These are phyloP conservation scores for Ibidorhyncha struthersii DNA, from an alignment of 2,113 vertebrate species.

Conservation along the genomic window DNA sequence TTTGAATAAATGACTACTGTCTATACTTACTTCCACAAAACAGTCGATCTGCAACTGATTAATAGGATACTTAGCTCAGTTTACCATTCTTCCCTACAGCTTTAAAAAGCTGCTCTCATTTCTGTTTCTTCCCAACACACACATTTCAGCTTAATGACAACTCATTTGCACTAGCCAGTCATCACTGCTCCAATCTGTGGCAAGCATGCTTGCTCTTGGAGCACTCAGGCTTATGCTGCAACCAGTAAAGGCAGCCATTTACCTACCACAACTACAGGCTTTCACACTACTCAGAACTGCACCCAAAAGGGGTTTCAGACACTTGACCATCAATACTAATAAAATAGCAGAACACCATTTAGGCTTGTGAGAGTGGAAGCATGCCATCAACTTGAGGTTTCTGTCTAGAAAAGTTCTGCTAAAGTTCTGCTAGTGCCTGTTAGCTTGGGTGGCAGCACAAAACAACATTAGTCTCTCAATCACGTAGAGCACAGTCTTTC, in stretches of 20 bases:
- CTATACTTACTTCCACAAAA: neutral
- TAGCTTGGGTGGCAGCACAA: neutral
- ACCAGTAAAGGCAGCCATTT: neutral
- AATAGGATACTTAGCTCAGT: neutral
- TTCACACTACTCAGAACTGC: neutral
- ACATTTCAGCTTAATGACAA: neutral
- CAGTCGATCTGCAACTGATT: neutral
- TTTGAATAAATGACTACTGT: neutral
- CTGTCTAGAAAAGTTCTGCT: neutral
- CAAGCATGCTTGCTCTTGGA: neutral
- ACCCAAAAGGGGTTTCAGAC: neutral
- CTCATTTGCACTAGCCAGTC: neutral
- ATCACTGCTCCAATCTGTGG: neutral
- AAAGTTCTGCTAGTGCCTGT: neutral
- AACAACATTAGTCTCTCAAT: neutral
- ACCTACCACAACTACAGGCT: neutral
- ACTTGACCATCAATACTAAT: neutral
- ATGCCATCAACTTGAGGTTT: neutral
- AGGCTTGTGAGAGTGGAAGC: neutral
- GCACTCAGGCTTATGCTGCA: neutral
- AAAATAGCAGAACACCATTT: neutral
- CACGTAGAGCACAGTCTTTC: neutral
- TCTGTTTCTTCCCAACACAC: neutral
- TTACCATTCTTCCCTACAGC: neutral
- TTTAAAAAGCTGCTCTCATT: neutral